Base-by-base conservation (phyloP, 2,888 invertebrate species). In the Chalcosyrphus nemorum region DNA sequence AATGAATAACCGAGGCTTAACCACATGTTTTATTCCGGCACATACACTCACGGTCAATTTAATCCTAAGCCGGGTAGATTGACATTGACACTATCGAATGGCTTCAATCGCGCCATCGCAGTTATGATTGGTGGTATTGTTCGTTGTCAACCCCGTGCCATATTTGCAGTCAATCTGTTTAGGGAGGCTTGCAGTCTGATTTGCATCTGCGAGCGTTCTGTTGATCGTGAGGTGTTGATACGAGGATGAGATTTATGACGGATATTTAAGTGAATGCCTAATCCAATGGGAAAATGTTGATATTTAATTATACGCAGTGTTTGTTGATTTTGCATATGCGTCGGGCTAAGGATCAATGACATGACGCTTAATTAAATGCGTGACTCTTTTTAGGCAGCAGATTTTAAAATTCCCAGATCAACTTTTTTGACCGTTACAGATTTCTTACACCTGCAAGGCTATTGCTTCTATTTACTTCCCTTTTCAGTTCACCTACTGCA, bases 61-160 rank as follows among this genome's bases (percentile, higher is more conserved):
- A 90, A 91, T 88, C 90, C 89, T 89, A 90, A 90, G 89, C 90
- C 90, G 86, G 86, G 86, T 87, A 71, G 71, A 82, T 78, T 86
- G 81, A 81, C 80, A 82, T 78, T 86, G 81, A 81, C 80, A 77
- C 71, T 78, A 78, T 66, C 77, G 86, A 76, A 61, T 70, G 61
- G 45, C 27, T 81, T 63, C 50, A 81, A 80, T 78, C 86, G 72
- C 43, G 68, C 24, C 38, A 38, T 38, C 71, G 47, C 38, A 72
- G 54, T 72, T 81, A 77, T 80, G 86, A 82, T 74, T 77, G 63
- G 86, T 35, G 63, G 66, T 32, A 66, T 70, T 84, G 65, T 80
- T 84, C 38, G 57, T 6, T 50, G 61, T 77, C 45, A 65, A 75
- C 74, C 80, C 74, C 32, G 72, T 65, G 78, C 57, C 57, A 65